Base-by-base conservation (phyloP, 2,113 vertebrate genomes). In the Scatophagus argus region DNA sequence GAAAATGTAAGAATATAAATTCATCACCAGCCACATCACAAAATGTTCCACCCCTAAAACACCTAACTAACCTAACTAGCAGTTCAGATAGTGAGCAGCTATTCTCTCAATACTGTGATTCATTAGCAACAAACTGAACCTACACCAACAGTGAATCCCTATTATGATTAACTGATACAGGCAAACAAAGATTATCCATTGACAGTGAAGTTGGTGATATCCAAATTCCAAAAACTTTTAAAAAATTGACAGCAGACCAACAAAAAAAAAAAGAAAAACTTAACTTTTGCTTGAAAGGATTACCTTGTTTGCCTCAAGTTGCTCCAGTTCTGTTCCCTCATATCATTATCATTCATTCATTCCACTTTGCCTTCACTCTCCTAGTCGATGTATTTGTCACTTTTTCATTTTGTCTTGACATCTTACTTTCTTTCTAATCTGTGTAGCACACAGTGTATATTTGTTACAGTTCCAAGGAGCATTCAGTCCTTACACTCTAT, bases 381-480 rank as follows among this genome's bases (percentile, higher is more conserved):
- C 21, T 10, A 17, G 0, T 55, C 4, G 6, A 8, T 39, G 32
- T 27, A 55, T 67, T 56, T 58, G 36, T 74, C 36, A 67, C 27
- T 61, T 67, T 56, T 17, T 54, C 34, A 44, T 60, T 81, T 52
- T 8, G 44, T 17, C 32, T 32, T n/a, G 62, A 59, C 54, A 44
- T 27, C 29, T 74, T 8, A 11, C 17, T 25, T 16, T 54, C 43
- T 36, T 8, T 5, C 31, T 41, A 54, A 23, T 73, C 13, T 2
- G 29, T 27, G 32, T 5, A 38, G 8, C 6, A 52, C 23, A n/a
- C n/a, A n/a, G n/a, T n/a, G n/a, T n/a, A 17, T 16, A 13, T 10
- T 27, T 29, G 38, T 56, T n/a, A 34, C 56, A 8, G 39, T 39
- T 79, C 52, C 13, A 21, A 44, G 38, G 54, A 46, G 38, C 39